Evolutionary conservation across 2,797 vertebrate species (phyloP), one percentile per base, ranked within the genome.

Genomic region (Xerus rutilus): DNA sequence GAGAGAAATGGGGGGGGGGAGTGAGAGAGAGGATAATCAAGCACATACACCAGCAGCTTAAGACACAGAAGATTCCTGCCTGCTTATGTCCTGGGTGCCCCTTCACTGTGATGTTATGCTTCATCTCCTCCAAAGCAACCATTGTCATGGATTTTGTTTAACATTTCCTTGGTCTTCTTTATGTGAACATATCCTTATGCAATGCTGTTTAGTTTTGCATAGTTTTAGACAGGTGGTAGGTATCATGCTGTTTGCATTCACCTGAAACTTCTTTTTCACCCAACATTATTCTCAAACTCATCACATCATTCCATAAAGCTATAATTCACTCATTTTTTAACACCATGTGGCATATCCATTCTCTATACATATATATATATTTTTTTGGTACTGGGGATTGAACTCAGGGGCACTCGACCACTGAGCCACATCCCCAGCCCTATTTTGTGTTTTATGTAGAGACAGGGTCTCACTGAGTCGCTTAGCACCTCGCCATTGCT

Each of bases 51-150:
- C 32, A 28, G 43, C 28, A 65, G 11, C 57, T 54, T n/a, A 73
- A 47, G 20, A 78, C 57, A 73, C 2, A 59, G 32, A 49, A 0
- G 3, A 25, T 30, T 18, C 12, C 1, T 3, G 18, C 21, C 5
- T 20, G n/a, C 0, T 7, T 3, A 1, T 1, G 1, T 81, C n/a
- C 45, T 5, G 15, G 8, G 18, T 3, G 21, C 5, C 17, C 15
- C 32, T 65, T 47, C 74, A 14, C n/a, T 1, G 8, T 12, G 23
- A 14, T 7, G 17, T 18, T 7, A 59, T 11, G 1, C 8, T 23
- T 30, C 2, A 8, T 23, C 12, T 87, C 72, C 10, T 57, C 77
- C 30, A 13, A 67, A 74, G 45, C 20, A 18, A n/a, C 15, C 25
- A 18, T 8, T 8, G 3, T 47, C 23, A 1, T 20, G 64, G 54